Percentiles rank a stretch among this genome's conserved stretches.
These are phyloP conservation scores for Ptychobarbus kaznakovi DNA, from an alignment of 2,797 vertebrate species.

Conservation along the genomic window DNA sequence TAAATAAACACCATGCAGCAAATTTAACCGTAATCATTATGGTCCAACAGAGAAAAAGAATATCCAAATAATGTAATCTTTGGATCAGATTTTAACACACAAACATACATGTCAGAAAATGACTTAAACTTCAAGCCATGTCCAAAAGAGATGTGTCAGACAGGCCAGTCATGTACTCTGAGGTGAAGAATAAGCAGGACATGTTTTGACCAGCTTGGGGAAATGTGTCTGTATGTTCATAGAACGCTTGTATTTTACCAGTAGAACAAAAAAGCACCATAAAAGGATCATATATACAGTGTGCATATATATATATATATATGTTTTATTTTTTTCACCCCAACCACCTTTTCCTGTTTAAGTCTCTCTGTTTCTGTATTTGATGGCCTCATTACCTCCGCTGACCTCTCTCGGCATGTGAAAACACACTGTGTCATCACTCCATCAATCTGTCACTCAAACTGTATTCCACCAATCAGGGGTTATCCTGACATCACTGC, in stretches of 20 bases:
- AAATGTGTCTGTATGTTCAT: neutral
- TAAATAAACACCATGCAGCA: neutral
- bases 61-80: neutral
- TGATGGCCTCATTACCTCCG: constrained; percentile 74
- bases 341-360: constrained; percentile 49
- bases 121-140: neutral
- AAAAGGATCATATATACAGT: neutral
- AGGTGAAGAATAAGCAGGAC: neutral
- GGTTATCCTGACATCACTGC: constrained; percentile 53
- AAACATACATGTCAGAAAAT: no score
- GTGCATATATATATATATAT: no score
- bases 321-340: neutral
- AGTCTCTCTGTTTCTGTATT: constrained; percentile 64
- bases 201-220: neutral
- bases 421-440: constrained; percentile 69
- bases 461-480: constrained; percentile 59
- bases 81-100: neutral
- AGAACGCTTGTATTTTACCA: neutral
- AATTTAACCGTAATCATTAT: neutral
- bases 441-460: constrained; percentile 73
- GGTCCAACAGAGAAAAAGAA: neutral
- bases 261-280: neutral
- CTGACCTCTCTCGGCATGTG: constrained; percentile 63
- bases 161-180: neutral
- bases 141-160: neutral